Evolutionary conservation across 2,113 vertebrate genomes (phyloP).

Genomic region (Larimichthys polyactis): DNA sequence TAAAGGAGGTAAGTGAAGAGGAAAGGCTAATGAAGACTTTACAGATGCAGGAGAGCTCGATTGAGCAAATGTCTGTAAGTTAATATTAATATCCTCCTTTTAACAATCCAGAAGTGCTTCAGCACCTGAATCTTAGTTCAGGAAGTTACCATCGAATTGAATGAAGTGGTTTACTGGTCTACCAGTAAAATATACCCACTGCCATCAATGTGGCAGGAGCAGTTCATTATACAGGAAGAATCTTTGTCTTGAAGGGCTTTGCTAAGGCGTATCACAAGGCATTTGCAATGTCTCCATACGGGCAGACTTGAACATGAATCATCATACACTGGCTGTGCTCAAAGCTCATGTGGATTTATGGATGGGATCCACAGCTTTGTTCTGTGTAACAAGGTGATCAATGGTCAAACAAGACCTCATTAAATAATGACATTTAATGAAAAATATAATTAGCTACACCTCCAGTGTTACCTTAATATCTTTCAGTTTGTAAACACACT

Average conservation of each 20-base stretch:
- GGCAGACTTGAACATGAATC: not conserved
- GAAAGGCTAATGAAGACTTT: not conserved
- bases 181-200: slow-evolving; percentile 5
- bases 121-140: not conserved
- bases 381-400: not conserved
- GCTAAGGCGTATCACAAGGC: slow-evolving; percentile 2
- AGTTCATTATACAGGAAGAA: not conserved
- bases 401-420: not conserved
- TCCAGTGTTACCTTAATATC: not conserved
- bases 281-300: not conserved
- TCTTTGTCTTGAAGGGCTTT: slow-evolving; percentile 43
- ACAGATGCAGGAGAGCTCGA: not conserved
- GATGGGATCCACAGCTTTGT: not conserved
- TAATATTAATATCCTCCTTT: not conserved
- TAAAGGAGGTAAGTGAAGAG: slow-evolving; percentile 1
- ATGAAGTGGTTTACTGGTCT: slow-evolving; percentile 10
- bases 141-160: slow-evolving; percentile 9
- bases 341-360: not conserved
- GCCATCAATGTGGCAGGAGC: not conserved
- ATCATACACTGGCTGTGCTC: not conserved
- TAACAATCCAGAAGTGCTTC: slow-evolving; percentile 4
- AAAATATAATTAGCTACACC: not conserved
- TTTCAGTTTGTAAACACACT: not conserved
- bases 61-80: not conserved
- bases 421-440: not conserved